Percentiles rank a stretch among this genome's conserved stretches.
Conservation (phyloP, 1,140 invertebrate species). For the Ectropis grisescens region DNA sequence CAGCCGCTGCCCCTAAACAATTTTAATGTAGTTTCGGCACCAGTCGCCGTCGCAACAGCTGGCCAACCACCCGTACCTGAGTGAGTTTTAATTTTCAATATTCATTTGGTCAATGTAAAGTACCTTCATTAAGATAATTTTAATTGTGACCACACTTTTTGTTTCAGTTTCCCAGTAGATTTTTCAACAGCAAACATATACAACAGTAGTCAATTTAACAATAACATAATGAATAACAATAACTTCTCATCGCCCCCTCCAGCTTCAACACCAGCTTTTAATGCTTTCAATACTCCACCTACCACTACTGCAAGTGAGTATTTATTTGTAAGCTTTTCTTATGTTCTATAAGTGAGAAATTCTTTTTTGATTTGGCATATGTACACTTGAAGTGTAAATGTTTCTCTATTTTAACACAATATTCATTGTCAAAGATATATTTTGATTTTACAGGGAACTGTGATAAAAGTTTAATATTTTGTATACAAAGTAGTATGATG, state of each 20-base stretch:
- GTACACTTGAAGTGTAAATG: too few relatives aligned
- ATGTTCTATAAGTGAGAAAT: too few relatives aligned
- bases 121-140: too few relatives aligned
- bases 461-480: too few relatives aligned
- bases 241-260: conserved; percentile 30
- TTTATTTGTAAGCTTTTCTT: too few relatives aligned
- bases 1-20: conserved; percentile 23
- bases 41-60: conserved; percentile 9
- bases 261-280: conserved; percentile 25
- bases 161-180: conserved; percentile 67
- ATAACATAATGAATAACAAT: conserved; percentile 29
- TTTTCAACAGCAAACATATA: conserved; percentile 67
- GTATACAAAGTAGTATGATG: too few relatives aligned
- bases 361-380: too few relatives aligned
- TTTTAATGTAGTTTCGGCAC: conserved; percentile 14
- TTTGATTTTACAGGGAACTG: too few relatives aligned
- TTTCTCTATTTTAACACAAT: too few relatives aligned
- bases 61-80: conserved; percentile 40
- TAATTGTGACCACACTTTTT: not conserved
- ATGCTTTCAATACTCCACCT: conserved; percentile 37
- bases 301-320: conserved; percentile 38
- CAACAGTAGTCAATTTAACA: conserved; percentile 64
- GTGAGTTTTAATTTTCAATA: conserved; percentile 26
- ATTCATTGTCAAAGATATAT: too few relatives aligned
- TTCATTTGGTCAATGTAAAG: not conserved